A percentile compares a stretch with the other conserved stretches of the same genome.
These are phyloP conservation scores for Cheilosia impressa DNA, from an alignment of 2,888 invertebrate species.

Conservation along the genomic window DNA sequence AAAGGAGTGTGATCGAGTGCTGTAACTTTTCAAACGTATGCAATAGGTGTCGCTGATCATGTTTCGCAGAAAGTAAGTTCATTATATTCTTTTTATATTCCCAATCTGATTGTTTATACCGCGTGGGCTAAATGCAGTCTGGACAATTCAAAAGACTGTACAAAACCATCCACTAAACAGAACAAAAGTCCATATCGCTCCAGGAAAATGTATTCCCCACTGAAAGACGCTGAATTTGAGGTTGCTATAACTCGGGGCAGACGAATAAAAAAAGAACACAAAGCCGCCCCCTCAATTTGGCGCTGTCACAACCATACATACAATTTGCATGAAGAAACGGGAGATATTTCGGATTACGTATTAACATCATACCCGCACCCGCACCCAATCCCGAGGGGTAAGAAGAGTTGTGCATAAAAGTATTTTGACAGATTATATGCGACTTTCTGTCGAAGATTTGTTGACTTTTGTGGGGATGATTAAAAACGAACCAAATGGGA, in stretches of 20 bases:
- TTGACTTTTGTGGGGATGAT: neutral
- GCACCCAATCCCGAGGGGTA: conserved; percentile 41
- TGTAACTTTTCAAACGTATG: no score
- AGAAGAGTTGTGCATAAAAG: conserved; percentile 35
- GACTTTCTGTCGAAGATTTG: conserved; percentile 37
- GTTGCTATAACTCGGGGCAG: neutral
- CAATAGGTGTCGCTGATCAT: no score
- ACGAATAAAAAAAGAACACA: neutral
- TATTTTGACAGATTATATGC: conserved; percentile 66
- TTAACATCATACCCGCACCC: conserved; percentile 16
- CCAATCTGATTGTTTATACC: no score
- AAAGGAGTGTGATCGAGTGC: no score
- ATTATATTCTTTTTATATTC: no score
- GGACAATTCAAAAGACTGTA: no score
- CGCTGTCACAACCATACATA: conserved; percentile 48
- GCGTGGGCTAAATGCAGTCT: no score
- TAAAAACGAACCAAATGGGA: neutral
- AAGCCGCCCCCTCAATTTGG: neutral
- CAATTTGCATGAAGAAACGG: conserved; percentile 52
- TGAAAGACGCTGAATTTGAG: no score
- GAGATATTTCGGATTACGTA: conserved; percentile 55
- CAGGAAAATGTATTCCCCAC: no score
- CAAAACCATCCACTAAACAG: no score
- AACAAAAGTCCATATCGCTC: no score
- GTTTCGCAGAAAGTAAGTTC: no score